These are phyloP conservation scores for Pogonocherus hispidulus DNA, from an alignment of 2,888 invertebrate species.

Conservation along the genomic window DNA sequence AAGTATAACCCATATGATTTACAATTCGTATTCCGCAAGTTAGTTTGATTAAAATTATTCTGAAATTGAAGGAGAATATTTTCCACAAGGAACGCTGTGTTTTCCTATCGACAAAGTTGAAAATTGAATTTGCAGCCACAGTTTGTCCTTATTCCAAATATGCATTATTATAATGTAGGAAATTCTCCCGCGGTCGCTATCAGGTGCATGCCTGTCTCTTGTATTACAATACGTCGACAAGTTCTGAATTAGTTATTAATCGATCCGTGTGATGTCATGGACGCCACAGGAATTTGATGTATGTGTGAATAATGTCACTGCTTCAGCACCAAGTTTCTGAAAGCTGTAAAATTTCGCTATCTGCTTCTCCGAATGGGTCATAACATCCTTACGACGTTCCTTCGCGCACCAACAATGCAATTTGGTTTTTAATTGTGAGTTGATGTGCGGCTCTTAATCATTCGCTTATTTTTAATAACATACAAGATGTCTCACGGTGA, in stretches of 20 bases:
- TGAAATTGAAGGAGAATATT: not conserved
- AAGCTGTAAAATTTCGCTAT: not conserved
- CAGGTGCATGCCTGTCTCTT: slow-evolving; percentile 1
- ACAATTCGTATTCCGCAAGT: too few species aligned
- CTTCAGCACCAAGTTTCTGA: not conserved
- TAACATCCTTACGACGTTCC: not conserved
- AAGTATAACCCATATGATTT: too few species aligned
- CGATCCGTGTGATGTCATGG: not conserved
- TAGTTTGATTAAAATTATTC: not conserved
- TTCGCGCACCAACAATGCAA: not conserved
- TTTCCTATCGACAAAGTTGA: not conserved
- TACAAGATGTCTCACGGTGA: too few species aligned
- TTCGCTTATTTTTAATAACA: too few species aligned
- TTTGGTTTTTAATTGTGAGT: not conserved
- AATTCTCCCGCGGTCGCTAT: not conserved
- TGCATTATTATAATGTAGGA: not conserved
- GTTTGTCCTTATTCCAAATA: not conserved
- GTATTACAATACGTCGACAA: slow-evolving; percentile 2
- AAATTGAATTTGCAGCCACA: not conserved
- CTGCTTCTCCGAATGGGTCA: not conserved
- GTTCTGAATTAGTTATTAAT: slow-evolving; percentile 1
- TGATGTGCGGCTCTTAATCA: too few species aligned
- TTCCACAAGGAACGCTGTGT: not conserved
- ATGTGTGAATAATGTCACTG: not conserved
- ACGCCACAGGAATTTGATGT: not conserved